phyloP scores from a whole-genome alignment of 2,797 vertebrate genomes.

The Pangasius djambal region DNA sequence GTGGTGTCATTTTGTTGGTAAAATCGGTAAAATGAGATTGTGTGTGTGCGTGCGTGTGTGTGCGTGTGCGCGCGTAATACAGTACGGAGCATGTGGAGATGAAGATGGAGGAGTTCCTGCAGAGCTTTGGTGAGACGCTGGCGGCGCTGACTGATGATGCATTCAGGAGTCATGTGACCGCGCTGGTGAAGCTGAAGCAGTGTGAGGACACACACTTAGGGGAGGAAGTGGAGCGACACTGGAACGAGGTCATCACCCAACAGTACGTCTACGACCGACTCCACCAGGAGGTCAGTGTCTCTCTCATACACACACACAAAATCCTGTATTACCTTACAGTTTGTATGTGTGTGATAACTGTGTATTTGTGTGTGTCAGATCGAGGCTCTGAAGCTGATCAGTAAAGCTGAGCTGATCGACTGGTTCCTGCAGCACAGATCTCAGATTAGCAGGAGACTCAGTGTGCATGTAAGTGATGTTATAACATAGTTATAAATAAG shows the following conservation, averaged over 20 bases:
- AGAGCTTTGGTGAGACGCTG: conserved; percentile 86
- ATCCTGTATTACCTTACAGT: neutral
- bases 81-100: conserved; percentile 91
- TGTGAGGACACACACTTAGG: conserved; percentile 95
- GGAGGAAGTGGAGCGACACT: conserved; percentile 96
- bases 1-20: neutral
- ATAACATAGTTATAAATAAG: neutral
- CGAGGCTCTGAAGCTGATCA: conserved; percentile 87
- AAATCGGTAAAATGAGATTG: neutral
- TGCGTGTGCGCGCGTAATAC: conserved; percentile 42
- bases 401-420: conserved; percentile 78
- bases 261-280: conserved; percentile 94
- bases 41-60: neutral
- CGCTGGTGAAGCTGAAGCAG: conserved; percentile 94
- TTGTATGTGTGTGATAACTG: neutral
- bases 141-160: conserved; percentile 85
- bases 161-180: conserved; percentile 88
- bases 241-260: conserved; percentile 91
- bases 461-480: conserved; percentile 80
- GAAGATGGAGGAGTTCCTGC: conserved; percentile 95
- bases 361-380: conserved; percentile 73
- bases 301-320: neutral
- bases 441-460: conserved; percentile 83
- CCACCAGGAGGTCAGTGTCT: conserved; percentile 82
- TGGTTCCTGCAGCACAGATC: conserved; percentile 87